These are phyloP conservation scores for Poeciliopsis prolifica DNA, from an alignment of 2,113 vertebrate genomes.

Conservation along the genomic window DNA sequence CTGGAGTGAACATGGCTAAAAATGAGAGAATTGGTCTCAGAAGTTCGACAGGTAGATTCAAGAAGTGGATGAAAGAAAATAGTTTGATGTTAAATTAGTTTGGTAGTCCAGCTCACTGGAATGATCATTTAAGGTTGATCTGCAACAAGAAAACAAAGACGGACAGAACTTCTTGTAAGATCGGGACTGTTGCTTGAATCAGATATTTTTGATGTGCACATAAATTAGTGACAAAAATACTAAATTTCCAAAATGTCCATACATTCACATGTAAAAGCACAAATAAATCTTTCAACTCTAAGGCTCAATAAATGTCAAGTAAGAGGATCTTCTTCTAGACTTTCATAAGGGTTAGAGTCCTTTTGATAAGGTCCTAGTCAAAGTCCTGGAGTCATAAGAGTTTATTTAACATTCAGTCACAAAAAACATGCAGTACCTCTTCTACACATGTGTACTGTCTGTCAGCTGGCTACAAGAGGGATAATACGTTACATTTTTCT, in stretches of 20 bases:
- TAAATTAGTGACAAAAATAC: conserved; percentile 19
- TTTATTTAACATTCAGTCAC: no score
- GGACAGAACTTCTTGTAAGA: neutral
- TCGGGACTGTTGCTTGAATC: neutral
- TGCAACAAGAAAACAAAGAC: neutral
- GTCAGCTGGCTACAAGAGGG: no score
- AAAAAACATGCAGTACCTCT: no score
- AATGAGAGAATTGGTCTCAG: conserved; percentile 15
- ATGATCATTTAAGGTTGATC: conserved; percentile 3
- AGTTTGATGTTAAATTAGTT: neutral
- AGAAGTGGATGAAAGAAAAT: neutral
- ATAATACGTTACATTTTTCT: no score
- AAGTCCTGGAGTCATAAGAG: no score
- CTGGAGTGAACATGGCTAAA: conserved; percentile 37
- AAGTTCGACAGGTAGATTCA: conserved; percentile 2
- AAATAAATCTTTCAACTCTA: neutral
- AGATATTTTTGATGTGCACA: neutral
- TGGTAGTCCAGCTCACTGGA: neutral
- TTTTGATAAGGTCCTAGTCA: no score
- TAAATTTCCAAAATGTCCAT: conserved; percentile 1
- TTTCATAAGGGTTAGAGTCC: no score
- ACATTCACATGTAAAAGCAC: neutral
- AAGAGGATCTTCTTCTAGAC: no score
- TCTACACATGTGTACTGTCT: no score
- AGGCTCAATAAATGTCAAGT: neutral